Base-by-base conservation (phyloP, 92 coral and sea anemone genomes). In the Porites lobata region DNA sequence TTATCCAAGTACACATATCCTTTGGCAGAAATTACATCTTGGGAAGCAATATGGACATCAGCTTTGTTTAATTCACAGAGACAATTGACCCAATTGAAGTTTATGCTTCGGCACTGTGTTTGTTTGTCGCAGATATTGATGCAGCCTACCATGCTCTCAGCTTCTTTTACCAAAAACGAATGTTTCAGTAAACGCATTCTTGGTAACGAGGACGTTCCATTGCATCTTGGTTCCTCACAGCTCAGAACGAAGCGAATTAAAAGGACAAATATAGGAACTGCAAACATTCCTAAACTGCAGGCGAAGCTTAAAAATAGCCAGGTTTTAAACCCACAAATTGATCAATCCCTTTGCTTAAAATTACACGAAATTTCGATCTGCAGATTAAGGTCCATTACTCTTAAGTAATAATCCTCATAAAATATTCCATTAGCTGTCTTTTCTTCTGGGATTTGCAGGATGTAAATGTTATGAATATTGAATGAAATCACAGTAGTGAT, bases 51-150 rank as follows among this genome's bases (percentile, higher is more conserved):
- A 4, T 76, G 67, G 68, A 32, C 78, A 72, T 69, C 78, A 13
- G 66, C 87, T 26, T 38, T 83, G 58, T 70, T 71, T 13, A 54
- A 18, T 50, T 76, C 67, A 22, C 81, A 76, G 26, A 76, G 13
- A 22, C 6, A 8, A 10, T 63, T 68, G 2, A 59, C 2, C 24
- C 18, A 57, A 65, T 76, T 76, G 67, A 13, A 76, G 81, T 58
- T 76, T 13, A 76, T 47, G 4, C 69, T 76, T 59, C 51, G 10
- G 17, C 68, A 58, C 61, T 56, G 13, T 1, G 6, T 32, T 7
- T 13, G 20, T 6, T 59, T 8, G 29, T 57, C 68, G 9, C 81
- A 76, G 8, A 20, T 8, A 20, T 29, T 57, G 51, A 32, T 32
- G 10, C 81, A 76, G 1, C 17, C 81, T 7, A 8, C 4, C 51